phyloP scores from a whole-genome alignment of 2,888 invertebrate genomes.

The Strigamia transsilvanica region DNA sequence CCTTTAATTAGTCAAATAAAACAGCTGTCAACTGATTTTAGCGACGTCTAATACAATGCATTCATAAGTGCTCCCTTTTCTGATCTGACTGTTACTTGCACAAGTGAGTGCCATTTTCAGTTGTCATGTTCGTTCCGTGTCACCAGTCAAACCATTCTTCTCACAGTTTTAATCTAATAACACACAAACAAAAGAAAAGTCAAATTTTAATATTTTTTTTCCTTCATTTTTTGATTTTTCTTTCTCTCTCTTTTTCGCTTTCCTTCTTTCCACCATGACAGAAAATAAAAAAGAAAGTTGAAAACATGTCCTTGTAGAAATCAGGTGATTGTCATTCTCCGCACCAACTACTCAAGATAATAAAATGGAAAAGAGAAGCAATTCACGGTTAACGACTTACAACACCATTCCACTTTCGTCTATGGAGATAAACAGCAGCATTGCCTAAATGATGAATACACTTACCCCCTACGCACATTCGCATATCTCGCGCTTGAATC shows the following conservation, averaged over 20 bases:
- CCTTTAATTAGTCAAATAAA: neutral
- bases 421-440: conserved; percentile 2
- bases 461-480: conserved; percentile 3
- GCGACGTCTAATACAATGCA: neutral
- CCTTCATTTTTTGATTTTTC: neutral
- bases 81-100: neutral
- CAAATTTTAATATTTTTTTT: neutral
- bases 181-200: neutral
- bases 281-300: neutral
- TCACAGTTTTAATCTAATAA: neutral
- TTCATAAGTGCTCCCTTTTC: neutral
- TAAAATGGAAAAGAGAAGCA: conserved; percentile 8
- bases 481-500: neutral
- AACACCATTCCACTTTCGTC: conserved; percentile 8
- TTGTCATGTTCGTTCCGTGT: neutral
- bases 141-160: neutral
- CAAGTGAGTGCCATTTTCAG: neutral
- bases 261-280: neutral
- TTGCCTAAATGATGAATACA: conserved; percentile 2
- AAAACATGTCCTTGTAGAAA: conserved; percentile 1
- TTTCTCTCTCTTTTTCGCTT: neutral
- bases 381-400: conserved; percentile 8
- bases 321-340: conserved; percentile 8
- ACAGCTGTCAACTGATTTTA: neutral
- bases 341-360: conserved; percentile 8